A percentile compares a stretch with the other conserved stretches of the same genome.
Evolutionary conservation across 1,140 invertebrate species (phyloP).

Genomic region (Euwallacea fornicatus): DNA sequence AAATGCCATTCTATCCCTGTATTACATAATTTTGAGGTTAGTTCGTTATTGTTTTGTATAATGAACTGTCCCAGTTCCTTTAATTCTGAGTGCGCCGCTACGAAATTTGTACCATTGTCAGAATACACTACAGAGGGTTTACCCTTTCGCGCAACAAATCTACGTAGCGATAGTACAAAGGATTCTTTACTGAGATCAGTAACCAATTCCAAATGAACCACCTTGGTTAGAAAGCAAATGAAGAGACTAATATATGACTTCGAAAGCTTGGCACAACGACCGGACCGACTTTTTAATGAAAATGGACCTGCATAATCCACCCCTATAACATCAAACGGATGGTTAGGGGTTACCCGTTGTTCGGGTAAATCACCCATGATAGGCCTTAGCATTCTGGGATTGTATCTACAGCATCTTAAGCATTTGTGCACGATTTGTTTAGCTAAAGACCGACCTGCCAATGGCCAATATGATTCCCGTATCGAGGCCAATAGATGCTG

Average conservation of each 20-base stretch:
- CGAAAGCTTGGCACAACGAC: slow-evolving; percentile 15
- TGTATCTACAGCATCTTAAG: slow-evolving; percentile 20
- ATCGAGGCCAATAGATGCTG: slow-evolving; percentile 22
- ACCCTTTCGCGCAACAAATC: background rate
- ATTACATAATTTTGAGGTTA: no score
- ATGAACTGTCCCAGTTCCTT: background rate
- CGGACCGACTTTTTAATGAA: slow-evolving; percentile 31
- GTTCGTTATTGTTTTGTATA: background rate
- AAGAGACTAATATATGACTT: slow-evolving; percentile 49
- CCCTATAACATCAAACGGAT: slow-evolving; percentile 38
- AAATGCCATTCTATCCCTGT: no score
- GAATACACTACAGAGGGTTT: background rate
- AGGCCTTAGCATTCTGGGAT: slow-evolving; percentile 2
- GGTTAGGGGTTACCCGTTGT: slow-evolving; percentile 34
- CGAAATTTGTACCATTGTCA: background rate
- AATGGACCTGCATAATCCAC: slow-evolving; percentile 46
- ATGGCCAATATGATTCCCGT: slow-evolving; percentile 42
- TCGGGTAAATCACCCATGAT: slow-evolving; percentile 50
- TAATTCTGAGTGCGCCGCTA: no score
- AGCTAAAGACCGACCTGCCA: slow-evolving; percentile 34
- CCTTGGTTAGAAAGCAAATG: slow-evolving; percentile 46
- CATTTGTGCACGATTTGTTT: slow-evolving; percentile 39
- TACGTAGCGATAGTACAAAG: background rate
- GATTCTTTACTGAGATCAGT: slow-evolving; percentile 4
- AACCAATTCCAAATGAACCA: slow-evolving; percentile 51